Evolutionary conservation across 2,888 invertebrate genomes (phyloP), one percentile per base, ranked within the genome.

Genomic region (Zelleria hepariella): DNA sequence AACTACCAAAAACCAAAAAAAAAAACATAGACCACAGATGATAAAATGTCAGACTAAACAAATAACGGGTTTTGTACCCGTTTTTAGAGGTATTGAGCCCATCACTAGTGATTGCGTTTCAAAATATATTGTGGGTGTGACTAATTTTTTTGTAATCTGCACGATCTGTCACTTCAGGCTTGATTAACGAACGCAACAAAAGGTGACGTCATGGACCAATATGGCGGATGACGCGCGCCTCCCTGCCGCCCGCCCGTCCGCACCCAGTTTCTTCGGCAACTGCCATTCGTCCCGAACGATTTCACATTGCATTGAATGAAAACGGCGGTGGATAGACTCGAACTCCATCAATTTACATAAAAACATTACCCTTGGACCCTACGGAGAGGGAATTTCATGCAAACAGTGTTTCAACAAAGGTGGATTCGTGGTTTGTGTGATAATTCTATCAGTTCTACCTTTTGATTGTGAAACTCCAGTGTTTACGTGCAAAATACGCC

Each of bases 191-290:
- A 56, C 32, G 20, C 15, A 20, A 18, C 21, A 24, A 56, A 15
- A 61, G 73, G 78, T 87, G 87, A 87, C 87, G 87, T 87, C 86
- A 87, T 81, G 76, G 59, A 74, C 73, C 78, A 87, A 86, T 82
- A 87, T 87, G 87, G 87, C 87, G 87, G 77, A 84, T 86, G 87
- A 87, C 87, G 87, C 87, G 85, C 78, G 80, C 76, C 26, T 72
- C 75, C 73, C 75, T 74, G 72, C 73, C 73, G 72, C 77, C 75
- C 75, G 74, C 77, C 73, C 73, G 72, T 77, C 75, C 75, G 74
- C 77, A 64, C 49, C 32, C 53, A 80, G 80, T 83, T 76, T 79
- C 75, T 74, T 77, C 71, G 65, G 77, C 78, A 76, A 77, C 67
- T 67, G 69, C 67, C 65, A 66, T 77, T 84, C 74, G 82, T 80